A percentile compares a stretch with the other conserved stretches of the same genome.
phyloP scores from a whole-genome alignment of 1,140 invertebrate genomes.

The Orussus abietinus region DNA sequence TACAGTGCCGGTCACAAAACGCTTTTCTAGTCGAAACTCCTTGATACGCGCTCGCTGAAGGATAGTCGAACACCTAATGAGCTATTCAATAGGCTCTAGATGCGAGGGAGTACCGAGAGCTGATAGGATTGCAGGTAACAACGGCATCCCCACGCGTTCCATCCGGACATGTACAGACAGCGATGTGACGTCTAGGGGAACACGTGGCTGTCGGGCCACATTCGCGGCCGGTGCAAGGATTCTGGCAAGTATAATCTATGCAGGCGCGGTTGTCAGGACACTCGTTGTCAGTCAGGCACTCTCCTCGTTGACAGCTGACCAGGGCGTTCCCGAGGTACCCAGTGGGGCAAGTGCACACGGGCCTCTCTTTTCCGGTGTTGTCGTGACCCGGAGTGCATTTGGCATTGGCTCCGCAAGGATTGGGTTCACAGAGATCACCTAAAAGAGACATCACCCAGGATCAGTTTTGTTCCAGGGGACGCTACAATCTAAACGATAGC shows the following conservation, averaged over 20 bases:
- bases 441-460: constrained; percentile 14
- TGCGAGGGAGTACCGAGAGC: too few relatives aligned
- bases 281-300: constrained; percentile 70
- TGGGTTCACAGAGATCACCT: constrained; percentile 79
- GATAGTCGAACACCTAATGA: too few relatives aligned
- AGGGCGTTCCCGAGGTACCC: constrained; percentile 81
- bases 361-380: constrained; percentile 72
- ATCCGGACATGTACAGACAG: constrained; percentile 78
- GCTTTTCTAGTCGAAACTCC: too few relatives aligned
- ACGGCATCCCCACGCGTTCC: constrained; percentile 82
- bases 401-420: constrained; percentile 80
- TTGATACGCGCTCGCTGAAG: too few relatives aligned
- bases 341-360: constrained; percentile 74
- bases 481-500: constrained; percentile 6
- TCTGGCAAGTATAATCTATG: constrained; percentile 68
- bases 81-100: too few relatives aligned
- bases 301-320: constrained; percentile 65
- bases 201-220: constrained; percentile 61
- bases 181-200: constrained; percentile 73
- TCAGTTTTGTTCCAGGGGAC: not conserved
- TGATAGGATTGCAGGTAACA: constrained; percentile 38
- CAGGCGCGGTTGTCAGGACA: constrained; percentile 69
- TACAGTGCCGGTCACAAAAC: too few relatives aligned
- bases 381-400: constrained; percentile 79
- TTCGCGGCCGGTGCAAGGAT: constrained; percentile 70